Percentiles rank a stretch among this genome's conserved stretches.
These are phyloP conservation scores for Myotis brandtii DNA, from an alignment of 2,113 vertebrate genomes.

Conservation along the genomic window DNA sequence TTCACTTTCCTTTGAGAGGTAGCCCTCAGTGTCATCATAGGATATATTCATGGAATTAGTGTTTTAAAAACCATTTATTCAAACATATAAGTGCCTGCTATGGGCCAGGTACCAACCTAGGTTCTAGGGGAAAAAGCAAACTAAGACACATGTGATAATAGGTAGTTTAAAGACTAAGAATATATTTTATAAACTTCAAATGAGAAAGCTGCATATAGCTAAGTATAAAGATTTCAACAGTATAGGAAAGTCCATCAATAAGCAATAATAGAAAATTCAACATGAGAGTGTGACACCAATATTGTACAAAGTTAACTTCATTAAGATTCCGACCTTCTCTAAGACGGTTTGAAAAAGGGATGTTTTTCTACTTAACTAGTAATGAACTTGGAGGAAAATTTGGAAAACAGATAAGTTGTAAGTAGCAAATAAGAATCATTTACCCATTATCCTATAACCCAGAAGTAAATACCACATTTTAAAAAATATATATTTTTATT, in stretches of 20 bases:
- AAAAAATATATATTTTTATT: no score
- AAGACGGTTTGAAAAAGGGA: slow-evolving; percentile 1
- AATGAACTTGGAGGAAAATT: not conserved
- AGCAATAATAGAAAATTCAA: slow-evolving; percentile 2
- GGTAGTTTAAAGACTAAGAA: not conserved
- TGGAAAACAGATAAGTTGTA: slow-evolving; percentile 23
- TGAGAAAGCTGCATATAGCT: not conserved
- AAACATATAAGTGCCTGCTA: not conserved
- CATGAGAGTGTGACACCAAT: not conserved
- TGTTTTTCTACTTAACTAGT: slow-evolving; percentile 30
- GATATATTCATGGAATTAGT: not conserved
- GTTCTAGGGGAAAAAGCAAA: not conserved
- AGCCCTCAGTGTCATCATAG: not conserved
- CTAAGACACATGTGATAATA: not conserved
- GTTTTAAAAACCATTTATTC: slow-evolving; percentile 42
- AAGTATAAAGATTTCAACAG: not conserved
- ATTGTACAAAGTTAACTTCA: not conserved
- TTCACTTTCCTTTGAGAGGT: slow-evolving; percentile 27
- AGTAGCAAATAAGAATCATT: not conserved
- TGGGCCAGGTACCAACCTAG: not conserved
- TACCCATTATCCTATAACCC: not conserved
- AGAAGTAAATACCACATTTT: not conserved
- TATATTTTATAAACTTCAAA: slow-evolving; percentile 12
- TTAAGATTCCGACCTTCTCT: not conserved
- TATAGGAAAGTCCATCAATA: slow-evolving; percentile 29